These are phyloP conservation scores for Cardiocondyla obscurior DNA, from an alignment of 1,140 invertebrate species.

Conservation along the genomic window DNA sequence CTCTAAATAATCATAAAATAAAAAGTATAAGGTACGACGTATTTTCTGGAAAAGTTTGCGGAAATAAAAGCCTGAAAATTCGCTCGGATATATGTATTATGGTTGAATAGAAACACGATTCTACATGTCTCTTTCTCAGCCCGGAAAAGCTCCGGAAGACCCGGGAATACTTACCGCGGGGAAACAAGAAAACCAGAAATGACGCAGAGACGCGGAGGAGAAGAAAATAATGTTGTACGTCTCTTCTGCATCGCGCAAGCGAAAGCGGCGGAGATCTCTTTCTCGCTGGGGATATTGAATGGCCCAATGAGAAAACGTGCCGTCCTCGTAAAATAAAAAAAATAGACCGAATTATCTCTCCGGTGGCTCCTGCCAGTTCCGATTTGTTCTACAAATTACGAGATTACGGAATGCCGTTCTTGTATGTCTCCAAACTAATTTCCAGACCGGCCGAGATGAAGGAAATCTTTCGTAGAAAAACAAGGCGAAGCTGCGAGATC, in stretches of 20 bases:
- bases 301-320: background rate
- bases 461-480: background rate
- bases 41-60: background rate
- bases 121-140: background rate
- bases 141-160: background rate
- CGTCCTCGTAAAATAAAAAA: background rate
- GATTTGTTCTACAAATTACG: background rate
- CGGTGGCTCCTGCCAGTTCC: background rate
- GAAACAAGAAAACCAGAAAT: background rate
- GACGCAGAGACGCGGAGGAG: background rate
- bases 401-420: background rate
- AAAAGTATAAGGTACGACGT: background rate
- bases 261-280: background rate
- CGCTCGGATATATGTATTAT: background rate
- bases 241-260: background rate
- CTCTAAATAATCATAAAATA: background rate
- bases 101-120: conserved; percentile 1
- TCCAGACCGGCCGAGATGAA: background rate
- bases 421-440: background rate
- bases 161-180: background rate
- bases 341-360: background rate
- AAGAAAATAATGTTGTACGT: conserved; percentile 24
- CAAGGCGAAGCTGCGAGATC: background rate
- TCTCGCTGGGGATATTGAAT: background rate
- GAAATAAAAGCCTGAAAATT: background rate